A percentile compares a stretch with the other conserved stretches of the same genome.
phyloP scores from a whole-genome alignment of 1,140 invertebrate genomes.

The Bombus ignitus region DNA sequence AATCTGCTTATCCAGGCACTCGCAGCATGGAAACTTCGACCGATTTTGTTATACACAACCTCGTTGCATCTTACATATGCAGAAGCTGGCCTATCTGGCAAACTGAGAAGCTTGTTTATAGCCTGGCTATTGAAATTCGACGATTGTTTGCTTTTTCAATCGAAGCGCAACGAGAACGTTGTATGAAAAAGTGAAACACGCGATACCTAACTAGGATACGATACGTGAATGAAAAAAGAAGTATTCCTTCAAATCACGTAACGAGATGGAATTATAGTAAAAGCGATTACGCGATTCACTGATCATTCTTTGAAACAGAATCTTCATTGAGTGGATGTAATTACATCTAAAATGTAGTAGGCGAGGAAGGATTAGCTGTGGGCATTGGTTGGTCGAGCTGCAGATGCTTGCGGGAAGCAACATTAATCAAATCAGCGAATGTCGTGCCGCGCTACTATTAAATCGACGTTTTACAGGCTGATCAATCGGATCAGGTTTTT shows the following conservation, averaged over 20 bases:
- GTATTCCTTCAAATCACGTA: background rate
- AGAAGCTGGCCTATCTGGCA: background rate
- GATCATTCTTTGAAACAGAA: background rate
- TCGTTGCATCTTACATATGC: background rate
- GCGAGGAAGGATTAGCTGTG: background rate
- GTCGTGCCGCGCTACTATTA: background rate
- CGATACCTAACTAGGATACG: background rate
- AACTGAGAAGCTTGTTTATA: background rate
- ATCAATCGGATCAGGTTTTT: background rate
- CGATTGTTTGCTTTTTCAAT: background rate
- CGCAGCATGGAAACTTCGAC: background rate
- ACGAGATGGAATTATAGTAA: background rate
- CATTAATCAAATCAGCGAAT: constrained; percentile 14
- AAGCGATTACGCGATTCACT: background rate
- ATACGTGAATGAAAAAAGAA: too few species aligned
- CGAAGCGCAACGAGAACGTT: background rate
- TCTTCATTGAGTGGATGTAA: constrained; percentile 3
- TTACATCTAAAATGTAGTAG: constrained; percentile 15
- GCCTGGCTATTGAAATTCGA: background rate
- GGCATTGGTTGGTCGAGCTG: background rate
- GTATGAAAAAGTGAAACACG: background rate
- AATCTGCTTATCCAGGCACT: background rate
- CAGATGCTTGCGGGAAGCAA: constrained; percentile 19
- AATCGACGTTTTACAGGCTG: background rate
- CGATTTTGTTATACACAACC: background rate